Evolutionary conservation across 2,797 vertebrate species (phyloP).

Genomic region (Chrosomus eos): DNA sequence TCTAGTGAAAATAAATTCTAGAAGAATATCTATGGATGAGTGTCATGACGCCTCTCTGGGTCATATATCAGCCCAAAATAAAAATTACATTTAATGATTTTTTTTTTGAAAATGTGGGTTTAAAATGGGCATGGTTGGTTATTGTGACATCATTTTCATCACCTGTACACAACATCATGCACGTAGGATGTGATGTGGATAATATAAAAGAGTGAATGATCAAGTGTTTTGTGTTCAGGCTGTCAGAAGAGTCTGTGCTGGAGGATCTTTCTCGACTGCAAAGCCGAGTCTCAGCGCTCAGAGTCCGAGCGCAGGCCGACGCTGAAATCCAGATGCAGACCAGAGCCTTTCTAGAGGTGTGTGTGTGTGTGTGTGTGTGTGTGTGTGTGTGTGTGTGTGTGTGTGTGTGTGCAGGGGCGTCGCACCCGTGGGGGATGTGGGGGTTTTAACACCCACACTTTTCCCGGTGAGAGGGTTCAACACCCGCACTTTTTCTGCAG

Average conservation of each 20-base stretch:
- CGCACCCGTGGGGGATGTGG: no score
- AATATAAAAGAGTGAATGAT: not conserved
- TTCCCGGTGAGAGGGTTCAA: no score
- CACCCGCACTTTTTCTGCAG: no score
- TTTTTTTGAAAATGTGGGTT: no score
- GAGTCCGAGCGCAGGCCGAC: conserved; percentile 70
- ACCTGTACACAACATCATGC: not conserved
- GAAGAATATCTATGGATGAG: not conserved
- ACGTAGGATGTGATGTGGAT: not conserved
- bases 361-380: not conserved
- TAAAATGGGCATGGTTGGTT: no score
- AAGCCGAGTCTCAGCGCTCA: conserved; percentile 73
- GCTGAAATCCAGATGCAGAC: conserved; percentile 75
- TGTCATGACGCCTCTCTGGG: not conserved
- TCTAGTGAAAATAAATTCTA: no score
- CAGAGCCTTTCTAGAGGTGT: conserved; percentile 81
- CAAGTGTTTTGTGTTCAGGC: conserved; percentile 62
- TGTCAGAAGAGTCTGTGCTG: conserved; percentile 79
- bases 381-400: no score
- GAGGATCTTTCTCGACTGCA: conserved; percentile 82
- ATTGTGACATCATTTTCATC: not conserved
- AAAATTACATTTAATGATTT: not conserved
- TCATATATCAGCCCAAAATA: not conserved
- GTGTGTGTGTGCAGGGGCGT: conserved; percentile 61
- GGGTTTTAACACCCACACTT: no score